Evolutionary conservation across 2,888 invertebrate genomes (phyloP).

Genomic region (Apodemia duryi): DNA sequence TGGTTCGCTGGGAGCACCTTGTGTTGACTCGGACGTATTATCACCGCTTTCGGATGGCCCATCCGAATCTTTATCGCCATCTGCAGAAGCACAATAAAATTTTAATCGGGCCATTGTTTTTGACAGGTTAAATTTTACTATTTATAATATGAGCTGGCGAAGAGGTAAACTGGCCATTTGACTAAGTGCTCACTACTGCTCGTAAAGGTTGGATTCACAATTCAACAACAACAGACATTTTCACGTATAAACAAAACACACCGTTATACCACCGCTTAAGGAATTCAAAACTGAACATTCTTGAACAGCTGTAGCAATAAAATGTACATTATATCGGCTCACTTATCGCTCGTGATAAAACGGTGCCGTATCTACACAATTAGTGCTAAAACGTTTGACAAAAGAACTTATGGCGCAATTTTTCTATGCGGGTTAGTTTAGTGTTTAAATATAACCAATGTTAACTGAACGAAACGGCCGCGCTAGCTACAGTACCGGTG

Average conservation of each 20-base stretch:
- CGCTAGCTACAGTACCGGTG: conserved; percentile 47
- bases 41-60: conserved; percentile 76
- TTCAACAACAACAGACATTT: conserved; percentile 1
- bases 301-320: conserved; percentile 44
- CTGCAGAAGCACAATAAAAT: conserved; percentile 44
- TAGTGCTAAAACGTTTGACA: conserved; percentile 29
- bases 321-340: conserved; percentile 53
- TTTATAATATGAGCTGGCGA: not conserved
- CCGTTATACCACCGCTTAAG: conserved; percentile 71
- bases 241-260: conserved; percentile 41
- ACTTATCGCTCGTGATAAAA: conserved; percentile 61
- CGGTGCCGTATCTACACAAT: conserved; percentile 46
- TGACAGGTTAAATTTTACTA: conserved; percentile 20
- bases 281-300: conserved; percentile 73
- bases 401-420: conserved; percentile 25
- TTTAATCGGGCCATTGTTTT: conserved; percentile 15
- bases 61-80: conserved; percentile 76
- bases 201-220: not conserved
- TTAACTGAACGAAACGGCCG: conserved; percentile 46
- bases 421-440: conserved; percentile 28
- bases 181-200: not conserved
- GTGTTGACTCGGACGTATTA: conserved; percentile 71
- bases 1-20: conserved; percentile 64
- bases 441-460: conserved; percentile 40
- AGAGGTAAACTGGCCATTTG: not conserved